phyloP scores from a whole-genome alignment of 2,888 invertebrate species.

The Netelia melanura region DNA sequence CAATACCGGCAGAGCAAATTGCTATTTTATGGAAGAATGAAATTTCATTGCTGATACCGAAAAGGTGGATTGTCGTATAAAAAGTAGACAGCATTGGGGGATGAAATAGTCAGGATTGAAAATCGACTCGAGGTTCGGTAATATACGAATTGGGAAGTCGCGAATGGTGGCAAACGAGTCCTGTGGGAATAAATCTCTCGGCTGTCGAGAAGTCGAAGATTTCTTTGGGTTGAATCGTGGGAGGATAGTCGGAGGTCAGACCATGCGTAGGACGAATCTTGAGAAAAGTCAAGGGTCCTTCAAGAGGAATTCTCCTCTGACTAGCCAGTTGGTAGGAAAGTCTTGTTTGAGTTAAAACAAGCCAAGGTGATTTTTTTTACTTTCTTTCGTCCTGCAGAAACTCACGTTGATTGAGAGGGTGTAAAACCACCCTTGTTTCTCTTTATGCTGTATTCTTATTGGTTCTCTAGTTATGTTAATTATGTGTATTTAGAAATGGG shows the following conservation, averaged over 20 bases:
- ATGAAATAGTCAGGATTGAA: background rate
- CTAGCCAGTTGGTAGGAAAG: background rate
- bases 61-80: background rate
- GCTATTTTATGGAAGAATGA: too few species aligned
- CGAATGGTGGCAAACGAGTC: background rate
- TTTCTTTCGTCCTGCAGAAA: background rate
- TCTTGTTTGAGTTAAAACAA: background rate
- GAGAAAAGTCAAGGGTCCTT: conserved; percentile 40
- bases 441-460: too few species aligned
- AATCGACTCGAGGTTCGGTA: background rate
- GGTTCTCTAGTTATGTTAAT: too few species aligned
- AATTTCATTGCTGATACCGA: background rate
- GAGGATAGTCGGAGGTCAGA: conserved; percentile 30
- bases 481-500: too few species aligned
- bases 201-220: background rate
- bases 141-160: background rate
- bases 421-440: too few species aligned
- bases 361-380: background rate
- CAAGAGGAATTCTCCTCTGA: conserved; percentile 29
- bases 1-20: too few species aligned
- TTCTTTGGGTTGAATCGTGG: background rate
- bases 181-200: conserved; percentile 1
- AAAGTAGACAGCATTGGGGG: background rate
- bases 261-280: conserved; percentile 52
- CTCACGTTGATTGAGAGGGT: too few species aligned